Conservation (phyloP, 2,888 invertebrate species). For the Penaeus monodon region DNA sequence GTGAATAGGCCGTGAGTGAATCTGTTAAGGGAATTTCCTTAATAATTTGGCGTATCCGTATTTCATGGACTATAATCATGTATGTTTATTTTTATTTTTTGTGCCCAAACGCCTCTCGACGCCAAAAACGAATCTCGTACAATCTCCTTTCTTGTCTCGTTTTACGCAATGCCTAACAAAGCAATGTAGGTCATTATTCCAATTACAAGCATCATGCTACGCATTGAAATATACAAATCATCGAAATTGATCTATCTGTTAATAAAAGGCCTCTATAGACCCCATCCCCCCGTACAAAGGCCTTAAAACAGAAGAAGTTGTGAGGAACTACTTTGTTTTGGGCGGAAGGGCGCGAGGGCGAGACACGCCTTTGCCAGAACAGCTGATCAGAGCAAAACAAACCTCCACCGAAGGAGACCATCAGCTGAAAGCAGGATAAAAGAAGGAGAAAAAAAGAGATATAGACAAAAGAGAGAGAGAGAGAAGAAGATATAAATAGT, state of each 20-base stretch:
- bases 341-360: conserved; percentile 29
- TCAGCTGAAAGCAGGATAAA: neutral
- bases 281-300: neutral
- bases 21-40: too few species aligned
- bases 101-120: neutral
- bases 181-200: conserved; percentile 22
- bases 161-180: conserved; percentile 60
- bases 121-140: conserved; percentile 29
- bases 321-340: conserved; percentile 59
- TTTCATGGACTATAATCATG: too few species aligned
- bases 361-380: conserved; percentile 55
- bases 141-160: conserved; percentile 17
- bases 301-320: neutral
- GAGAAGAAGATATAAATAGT: too few species aligned
- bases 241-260: neutral
- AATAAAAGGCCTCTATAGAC: neutral
- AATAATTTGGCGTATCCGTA: too few species aligned
- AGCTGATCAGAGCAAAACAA: conserved; percentile 63
- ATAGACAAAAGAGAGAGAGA: too few species aligned
- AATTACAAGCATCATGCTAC: too few species aligned
- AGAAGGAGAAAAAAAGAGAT: too few species aligned
- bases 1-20: too few species aligned
- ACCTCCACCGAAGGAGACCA: neutral
- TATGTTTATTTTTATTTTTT: too few species aligned
- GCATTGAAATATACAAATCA: neutral